Percentiles rank a stretch among this genome's conserved stretches.
phyloP scores from a whole-genome alignment of 92 coral and sea anemone genomes.

The Epizoanthus ramosus region DNA sequence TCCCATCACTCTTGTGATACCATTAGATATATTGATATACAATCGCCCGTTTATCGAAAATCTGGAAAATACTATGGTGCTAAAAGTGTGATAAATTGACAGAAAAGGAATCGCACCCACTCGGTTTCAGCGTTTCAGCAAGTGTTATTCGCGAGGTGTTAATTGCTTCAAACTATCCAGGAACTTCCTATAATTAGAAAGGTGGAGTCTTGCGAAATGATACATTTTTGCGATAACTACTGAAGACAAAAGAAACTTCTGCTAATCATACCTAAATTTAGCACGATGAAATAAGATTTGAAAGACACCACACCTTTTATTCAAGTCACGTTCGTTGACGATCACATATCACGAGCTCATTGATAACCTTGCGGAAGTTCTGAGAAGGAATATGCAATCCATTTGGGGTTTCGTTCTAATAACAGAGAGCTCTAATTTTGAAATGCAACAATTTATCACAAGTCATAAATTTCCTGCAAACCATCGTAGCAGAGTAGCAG shows the following conservation, averaged over 20 bases:
- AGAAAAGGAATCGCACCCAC: neutral
- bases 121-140: neutral
- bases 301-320: neutral
- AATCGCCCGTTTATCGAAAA: neutral
- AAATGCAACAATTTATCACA: too few relatives aligned
- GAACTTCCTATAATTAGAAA: neutral
- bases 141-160: slow-evolving; percentile 1
- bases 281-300: neutral
- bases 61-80: neutral
- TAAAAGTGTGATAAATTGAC: neutral
- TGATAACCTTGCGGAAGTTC: too few relatives aligned
- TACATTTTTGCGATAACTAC: neutral
- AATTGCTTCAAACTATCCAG: slow-evolving; percentile 1
- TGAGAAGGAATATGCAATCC: too few relatives aligned
- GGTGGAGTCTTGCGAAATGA: slow-evolving; percentile 4
- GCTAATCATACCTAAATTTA: too few relatives aligned
- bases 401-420: too few relatives aligned
- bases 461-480: too few relatives aligned
- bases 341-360: neutral
- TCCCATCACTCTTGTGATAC: neutral
- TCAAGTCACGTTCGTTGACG: neutral
- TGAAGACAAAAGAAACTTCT: neutral
- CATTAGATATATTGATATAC: neutral
- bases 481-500: too few relatives aligned
- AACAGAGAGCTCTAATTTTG: too few relatives aligned